Base-by-base conservation (phyloP, 2,888 invertebrate species). In the Beris morrisii region DNA sequence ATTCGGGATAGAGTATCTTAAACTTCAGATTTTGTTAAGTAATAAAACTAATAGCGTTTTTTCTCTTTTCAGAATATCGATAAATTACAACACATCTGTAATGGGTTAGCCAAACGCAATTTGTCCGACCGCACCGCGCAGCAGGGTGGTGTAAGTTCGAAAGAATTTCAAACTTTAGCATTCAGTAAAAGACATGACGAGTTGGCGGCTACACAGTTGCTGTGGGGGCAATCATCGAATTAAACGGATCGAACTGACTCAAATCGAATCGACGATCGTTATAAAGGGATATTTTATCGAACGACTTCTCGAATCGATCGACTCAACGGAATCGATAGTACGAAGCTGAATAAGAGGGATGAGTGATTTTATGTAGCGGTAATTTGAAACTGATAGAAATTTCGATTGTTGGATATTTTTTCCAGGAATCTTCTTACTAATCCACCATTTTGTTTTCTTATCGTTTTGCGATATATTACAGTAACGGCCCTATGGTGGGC, bases 291-390 rank as follows among this genome's bases (percentile, higher is more conserved):
- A 45, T 61, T 31, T 55, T 46, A 65, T 65, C 56, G 56, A 65
- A 55, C 57, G 65, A 56, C 61, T 61, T 50, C 38, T 61, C 52
- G 52, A 61, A 65, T 59, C 57, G 4, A 58, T 50, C 53, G 59
- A 66, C 28, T 32, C n/a, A 13, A 69, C 68, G 64, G 69, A 71
- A 64, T 70, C 71, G 58, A 68, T 71, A 71, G 71, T 70, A 69
- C 67, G 73, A 67, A 73, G 73, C 72, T 74, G 74, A 73, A 73
- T 78, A 77, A 77, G 78, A 76, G 77, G 75, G 76, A 76, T 77
- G 76, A 77, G 78, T 77, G 76, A 79, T 78, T 80, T 78, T 78
- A 80, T 80, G 80, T 80, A 80, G 80, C 80, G 80, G 80, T 80
- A 71, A 78, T 46, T 54, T 53, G n/a, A 22, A 7, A 22, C 28